Evolutionary conservation across 2,888 invertebrate species (phyloP), one percentile per base, ranked within the genome.

Genomic region (Dichetophora obliterata): DNA sequence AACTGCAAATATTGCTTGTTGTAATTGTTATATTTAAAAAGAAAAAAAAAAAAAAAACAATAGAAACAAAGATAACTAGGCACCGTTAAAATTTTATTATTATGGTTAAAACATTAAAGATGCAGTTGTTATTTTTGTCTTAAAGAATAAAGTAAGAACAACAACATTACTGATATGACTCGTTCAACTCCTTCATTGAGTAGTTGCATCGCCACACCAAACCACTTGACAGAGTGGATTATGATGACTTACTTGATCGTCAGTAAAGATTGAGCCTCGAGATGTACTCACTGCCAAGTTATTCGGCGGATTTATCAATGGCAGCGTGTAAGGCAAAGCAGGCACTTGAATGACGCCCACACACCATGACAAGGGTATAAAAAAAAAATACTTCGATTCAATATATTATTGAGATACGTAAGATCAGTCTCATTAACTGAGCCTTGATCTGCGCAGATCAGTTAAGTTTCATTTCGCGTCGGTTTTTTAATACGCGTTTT

Each of bases 121-220:
- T 27, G n/a, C n/a, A 31, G n/a, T 63, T 61, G 61, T 24, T 61
- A 5, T 48, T 68, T 48, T 24, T 24, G 11, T 27, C 59, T 54
- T 54, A 24, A 54, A 5, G 16, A 50, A 69, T 52, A 31, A 14
- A 50, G 11, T 37, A 43, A 43, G 14, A 48, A 59, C 61, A n/a
- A 31, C 22, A 57, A 31, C 3, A 31, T 31, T 31, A 5, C 31
- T 5, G 31, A 31, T 31, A 37, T 9, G 5, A 37, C 8, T 3
- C 37, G 19, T 57, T n/a, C 48, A 72, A 72, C 61, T 72, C 72
- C 61, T 72, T 48, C 61, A 72, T 72, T 72, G 5, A 59, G 48
- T 61, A 16, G 24, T 22, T 43, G 43, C 14, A 14, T 2, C 43
- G 14, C 14, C 11, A 43, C 43, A 43, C 14, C 43, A 43, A 43